These are phyloP conservation scores for Sphaeridia pumilis DNA, from an alignment of 2,888 invertebrate genomes.

Conservation along the genomic window DNA sequence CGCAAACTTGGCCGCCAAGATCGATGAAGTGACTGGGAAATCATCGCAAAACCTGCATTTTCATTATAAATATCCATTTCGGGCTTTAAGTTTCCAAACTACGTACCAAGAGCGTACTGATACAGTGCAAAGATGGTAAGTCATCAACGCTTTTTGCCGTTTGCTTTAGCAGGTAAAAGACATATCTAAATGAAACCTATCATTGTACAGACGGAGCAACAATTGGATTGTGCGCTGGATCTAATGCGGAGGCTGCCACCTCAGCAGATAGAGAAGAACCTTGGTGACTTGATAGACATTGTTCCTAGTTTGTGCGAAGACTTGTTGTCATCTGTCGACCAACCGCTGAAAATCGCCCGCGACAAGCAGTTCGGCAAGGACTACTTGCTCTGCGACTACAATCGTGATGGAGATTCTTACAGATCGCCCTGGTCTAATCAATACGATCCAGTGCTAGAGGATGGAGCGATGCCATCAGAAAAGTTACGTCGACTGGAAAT, in stretches of 20 bases:
- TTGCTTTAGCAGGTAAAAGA: too few relatives aligned
- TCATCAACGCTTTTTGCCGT: too few relatives aligned
- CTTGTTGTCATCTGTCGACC: conserved; percentile 91
- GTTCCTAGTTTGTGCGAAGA: conserved; percentile 94
- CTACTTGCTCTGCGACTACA: conserved; percentile 96
- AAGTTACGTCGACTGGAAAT: conserved; percentile 87
- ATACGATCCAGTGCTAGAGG: conserved; percentile 94
- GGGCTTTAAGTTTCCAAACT: too few relatives aligned
- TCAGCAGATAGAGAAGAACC: conserved; percentile 96
- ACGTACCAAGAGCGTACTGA: too few relatives aligned
- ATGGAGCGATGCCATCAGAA: conserved; percentile 97
- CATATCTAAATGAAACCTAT: too few relatives aligned
- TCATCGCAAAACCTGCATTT: too few relatives aligned
- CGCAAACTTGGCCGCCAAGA: too few relatives aligned
- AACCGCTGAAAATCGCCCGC: conserved; percentile 87
- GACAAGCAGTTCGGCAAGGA: conserved; percentile 93
- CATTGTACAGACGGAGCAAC: conserved; percentile 71
- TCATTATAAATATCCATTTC: too few relatives aligned
- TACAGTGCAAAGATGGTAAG: too few relatives aligned
- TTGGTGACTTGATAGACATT: conserved; percentile 93
- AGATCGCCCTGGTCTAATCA: conserved; percentile 99
- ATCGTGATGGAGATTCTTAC: conserved; percentile 97
- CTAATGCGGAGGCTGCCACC: conserved; percentile 97
- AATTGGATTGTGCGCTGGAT: conserved; percentile 98
- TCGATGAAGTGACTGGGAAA: too few relatives aligned